Conservation (phyloP, 2,888 invertebrate genomes). For the Drosophila bunnanda region DNA sequence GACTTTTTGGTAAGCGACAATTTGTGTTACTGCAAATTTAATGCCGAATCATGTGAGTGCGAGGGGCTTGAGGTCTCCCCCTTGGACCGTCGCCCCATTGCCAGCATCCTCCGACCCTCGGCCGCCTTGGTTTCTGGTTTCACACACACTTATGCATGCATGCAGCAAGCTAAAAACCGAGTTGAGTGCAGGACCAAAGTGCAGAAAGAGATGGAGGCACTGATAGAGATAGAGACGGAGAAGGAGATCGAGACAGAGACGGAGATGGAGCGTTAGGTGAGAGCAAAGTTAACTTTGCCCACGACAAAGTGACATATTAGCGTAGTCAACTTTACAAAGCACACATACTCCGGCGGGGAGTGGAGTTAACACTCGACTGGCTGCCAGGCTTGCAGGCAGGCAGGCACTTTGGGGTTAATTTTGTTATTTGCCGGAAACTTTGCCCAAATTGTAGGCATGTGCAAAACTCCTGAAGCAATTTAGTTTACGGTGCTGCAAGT, state of each 20-base stretch:
- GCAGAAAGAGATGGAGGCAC: constrained; percentile 38
- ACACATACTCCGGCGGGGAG: constrained; percentile 10
- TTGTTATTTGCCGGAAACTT: constrained; percentile 63
- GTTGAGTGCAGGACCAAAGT: constrained; percentile 72
- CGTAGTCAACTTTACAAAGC: constrained; percentile 76
- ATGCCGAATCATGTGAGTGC: constrained; percentile 72
- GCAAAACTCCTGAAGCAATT: constrained; percentile 36
- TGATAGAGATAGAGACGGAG: neutral
- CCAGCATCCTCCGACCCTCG: neutral
- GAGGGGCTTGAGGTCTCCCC: constrained; percentile 19
- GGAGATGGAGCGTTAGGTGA: constrained; percentile 16
- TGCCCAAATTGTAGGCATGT: constrained; percentile 52
- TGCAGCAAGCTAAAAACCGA: constrained; percentile 61
- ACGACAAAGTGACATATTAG: constrained; percentile 79
- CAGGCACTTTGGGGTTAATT: constrained; percentile 74
- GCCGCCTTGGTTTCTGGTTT: constrained; percentile 73
- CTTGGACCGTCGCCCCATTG: constrained; percentile 6
- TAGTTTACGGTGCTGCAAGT: constrained; percentile 19
- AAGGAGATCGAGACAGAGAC: neutral
- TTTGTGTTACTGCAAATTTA: constrained; percentile 80
- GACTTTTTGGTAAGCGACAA: constrained; percentile 70
- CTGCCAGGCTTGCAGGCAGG: constrained; percentile 41
- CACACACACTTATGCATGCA: constrained; percentile 77
- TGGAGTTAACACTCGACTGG: constrained; percentile 55
- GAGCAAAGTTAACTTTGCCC: constrained; percentile 77